A percentile compares a stretch with the other conserved stretches of the same genome.
phyloP scores from a whole-genome alignment of 2,113 vertebrate species.

The Lophotis ruficrista region DNA sequence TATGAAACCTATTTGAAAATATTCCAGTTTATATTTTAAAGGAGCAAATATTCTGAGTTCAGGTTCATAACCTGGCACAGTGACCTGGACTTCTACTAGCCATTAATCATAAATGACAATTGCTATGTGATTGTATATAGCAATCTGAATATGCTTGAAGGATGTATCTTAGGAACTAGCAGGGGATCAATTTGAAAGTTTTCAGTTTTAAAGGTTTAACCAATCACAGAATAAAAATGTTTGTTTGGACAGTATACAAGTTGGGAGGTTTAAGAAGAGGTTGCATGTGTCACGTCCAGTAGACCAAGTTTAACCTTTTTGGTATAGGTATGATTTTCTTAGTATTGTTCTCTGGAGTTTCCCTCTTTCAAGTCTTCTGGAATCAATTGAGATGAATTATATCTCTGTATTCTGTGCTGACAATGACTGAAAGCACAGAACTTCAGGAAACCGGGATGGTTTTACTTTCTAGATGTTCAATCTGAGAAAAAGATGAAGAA shows the following conservation, averaged over 20 bases:
- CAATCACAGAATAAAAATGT: neutral
- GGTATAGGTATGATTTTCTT: neutral
- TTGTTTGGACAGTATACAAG: neutral
- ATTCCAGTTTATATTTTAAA: neutral
- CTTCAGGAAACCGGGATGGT: neutral
- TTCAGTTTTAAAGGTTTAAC: neutral
- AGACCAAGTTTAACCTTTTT: neutral
- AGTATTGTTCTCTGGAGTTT: neutral
- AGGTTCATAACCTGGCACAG: neutral
- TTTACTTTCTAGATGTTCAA: neutral
- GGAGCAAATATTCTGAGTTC: neutral
- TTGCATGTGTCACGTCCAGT: accelerated
- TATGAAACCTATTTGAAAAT: neutral
- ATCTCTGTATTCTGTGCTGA: neutral
- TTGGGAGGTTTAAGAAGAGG: neutral
- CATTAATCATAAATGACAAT: neutral
- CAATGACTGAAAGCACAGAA: neutral
- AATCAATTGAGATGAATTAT: neutral
- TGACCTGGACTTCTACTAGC: neutral
- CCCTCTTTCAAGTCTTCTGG: neutral
- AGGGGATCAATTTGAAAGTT: neutral
- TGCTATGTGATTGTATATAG: neutral
- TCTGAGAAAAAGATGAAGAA: neutral
- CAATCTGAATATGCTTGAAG: neutral
- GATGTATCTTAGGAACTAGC: neutral